These are phyloP conservation scores for Andrena fulva DNA, from an alignment of 2,888 invertebrate genomes.

Conservation along the genomic window DNA sequence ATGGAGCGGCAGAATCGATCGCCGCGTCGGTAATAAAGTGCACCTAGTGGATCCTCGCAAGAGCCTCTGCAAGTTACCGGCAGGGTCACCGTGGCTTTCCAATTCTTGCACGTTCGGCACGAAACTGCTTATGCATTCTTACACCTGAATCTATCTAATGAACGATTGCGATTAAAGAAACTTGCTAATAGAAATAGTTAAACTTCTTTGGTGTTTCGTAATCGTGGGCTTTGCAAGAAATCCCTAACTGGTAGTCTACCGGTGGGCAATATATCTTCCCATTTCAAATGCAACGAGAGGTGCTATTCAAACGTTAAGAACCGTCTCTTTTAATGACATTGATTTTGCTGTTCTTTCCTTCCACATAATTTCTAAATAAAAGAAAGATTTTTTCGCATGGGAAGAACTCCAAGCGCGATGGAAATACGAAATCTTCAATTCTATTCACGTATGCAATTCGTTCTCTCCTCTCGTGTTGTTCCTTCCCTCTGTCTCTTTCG, in stretches of 20 bases:
- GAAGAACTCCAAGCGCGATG: neutral
- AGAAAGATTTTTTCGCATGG: neutral
- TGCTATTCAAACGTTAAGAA: neutral
- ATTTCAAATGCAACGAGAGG: neutral
- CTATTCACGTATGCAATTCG: slow-evolving; percentile 60
- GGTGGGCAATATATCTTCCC: neutral
- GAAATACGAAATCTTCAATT: slow-evolving; percentile 60
- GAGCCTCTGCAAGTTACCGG: slow-evolving; percentile 76
- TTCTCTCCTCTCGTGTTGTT: slow-evolving; percentile 40
- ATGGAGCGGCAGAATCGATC: slow-evolving; percentile 74
- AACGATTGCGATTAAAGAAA: neutral
- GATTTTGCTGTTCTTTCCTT: neutral
- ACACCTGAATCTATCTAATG: neutral
- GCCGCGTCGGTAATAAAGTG: slow-evolving; percentile 80
- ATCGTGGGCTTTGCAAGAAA: neutral
- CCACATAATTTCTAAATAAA: neutral
- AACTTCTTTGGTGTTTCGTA: neutral
- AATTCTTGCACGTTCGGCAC: slow-evolving; percentile 30
- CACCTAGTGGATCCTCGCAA: slow-evolving; percentile 62
- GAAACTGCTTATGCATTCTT: neutral
- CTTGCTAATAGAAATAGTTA: neutral
- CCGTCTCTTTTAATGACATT: neutral
- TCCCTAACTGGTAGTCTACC: neutral
- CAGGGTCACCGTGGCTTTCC: slow-evolving; percentile 64
- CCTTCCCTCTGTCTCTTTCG: slow-evolving; percentile 21